Conservation (phyloP, 2,888 invertebrate species). For the Apotomis turbidana region DNA sequence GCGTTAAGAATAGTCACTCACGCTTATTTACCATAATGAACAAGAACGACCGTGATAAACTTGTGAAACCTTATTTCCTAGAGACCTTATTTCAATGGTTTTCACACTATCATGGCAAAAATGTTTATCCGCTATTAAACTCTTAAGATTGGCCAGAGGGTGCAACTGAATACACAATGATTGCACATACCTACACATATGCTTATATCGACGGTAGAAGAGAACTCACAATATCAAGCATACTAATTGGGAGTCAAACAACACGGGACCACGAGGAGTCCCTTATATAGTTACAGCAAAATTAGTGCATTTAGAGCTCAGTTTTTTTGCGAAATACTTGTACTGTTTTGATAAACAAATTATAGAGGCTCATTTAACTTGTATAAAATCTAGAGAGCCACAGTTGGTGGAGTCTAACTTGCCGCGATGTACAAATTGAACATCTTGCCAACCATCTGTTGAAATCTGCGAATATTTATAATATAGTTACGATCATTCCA, state of each 20-base stretch:
- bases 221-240: too few species aligned
- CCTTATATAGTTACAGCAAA: too few species aligned
- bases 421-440: background rate
- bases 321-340: background rate
- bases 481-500: slow-evolving; percentile 14
- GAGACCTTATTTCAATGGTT: too few species aligned
- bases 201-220: too few species aligned
- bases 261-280: too few species aligned
- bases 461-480: background rate
- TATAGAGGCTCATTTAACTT: background rate
- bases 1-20: background rate
- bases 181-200: too few species aligned
- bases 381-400: background rate
- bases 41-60: too few species aligned
- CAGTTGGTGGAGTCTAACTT: background rate
- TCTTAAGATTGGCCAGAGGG: too few species aligned
- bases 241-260: too few species aligned
- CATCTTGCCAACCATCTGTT: background rate
- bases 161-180: background rate
- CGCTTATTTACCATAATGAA: background rate
- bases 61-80: too few species aligned
- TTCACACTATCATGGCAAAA: too few species aligned
- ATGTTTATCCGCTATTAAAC: too few species aligned
- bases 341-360: background rate
- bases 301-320: background rate